Base-by-base conservation (phyloP, 2,888 invertebrate species). In the Dascillus cervinus region DNA sequence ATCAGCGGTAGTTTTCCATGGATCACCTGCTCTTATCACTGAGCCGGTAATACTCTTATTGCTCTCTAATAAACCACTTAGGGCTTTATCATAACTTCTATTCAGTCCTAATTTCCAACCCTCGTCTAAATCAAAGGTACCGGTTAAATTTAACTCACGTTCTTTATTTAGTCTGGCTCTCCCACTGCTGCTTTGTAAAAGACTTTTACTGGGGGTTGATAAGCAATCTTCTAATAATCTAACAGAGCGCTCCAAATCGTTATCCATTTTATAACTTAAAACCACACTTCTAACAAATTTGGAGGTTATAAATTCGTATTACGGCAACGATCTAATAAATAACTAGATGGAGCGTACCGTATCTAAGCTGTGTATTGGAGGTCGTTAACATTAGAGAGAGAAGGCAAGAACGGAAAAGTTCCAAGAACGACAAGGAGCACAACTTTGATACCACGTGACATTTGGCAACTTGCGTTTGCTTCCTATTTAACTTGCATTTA, bases 191-290 rank as follows among this genome's bases (percentile, higher is more conserved):
- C 5, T 28, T 12, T 37, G 37, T 29, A 42, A 27, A 19, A 42
- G 34, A 37, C 37, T 37, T 34, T 50, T 51, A 6, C 51, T 50
- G n/a, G 52, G 44, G 9, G 52, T 37, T 11, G 52, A 47, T 14
- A 63, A 31, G 9, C 61, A 58, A 41, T 64, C 58, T 41, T 64
- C 63, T 29, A 65, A 43, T 9, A 64, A 37, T 9, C 62, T 50
- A 4, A 62, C 43, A 8, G 64, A 64, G 32, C 61, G 49, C 33
- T 59, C 55, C 35, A 64, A 52, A 44, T 62, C 58, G 44, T 52
- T 55, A 46, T 62, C 58, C 62, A 62, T 62, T 41, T 23, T 22
- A 9, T 20, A 24, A 12, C 17, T 17, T 17, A 17, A n/a, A n/a
- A n/a, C n/a, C n/a, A n/a, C n/a, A n/a, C n/a, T n/a, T n/a, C n/a